Conservation (phyloP, 2,797 vertebrate genomes). For the Parambassis ranga region DNA sequence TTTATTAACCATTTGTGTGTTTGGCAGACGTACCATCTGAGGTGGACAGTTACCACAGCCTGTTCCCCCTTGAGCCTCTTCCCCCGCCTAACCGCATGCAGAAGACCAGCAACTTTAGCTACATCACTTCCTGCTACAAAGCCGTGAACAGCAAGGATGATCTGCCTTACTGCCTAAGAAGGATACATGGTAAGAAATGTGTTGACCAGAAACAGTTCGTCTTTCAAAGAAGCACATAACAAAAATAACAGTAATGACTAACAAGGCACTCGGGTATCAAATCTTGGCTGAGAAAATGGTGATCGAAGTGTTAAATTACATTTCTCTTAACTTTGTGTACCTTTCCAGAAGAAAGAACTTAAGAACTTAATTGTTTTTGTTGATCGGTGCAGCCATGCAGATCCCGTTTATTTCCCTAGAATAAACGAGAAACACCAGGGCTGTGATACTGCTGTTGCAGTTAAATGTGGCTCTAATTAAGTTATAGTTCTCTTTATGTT, state of each 20-base stretch:
- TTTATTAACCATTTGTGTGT: background rate
- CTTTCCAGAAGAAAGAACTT: too few relatives aligned
- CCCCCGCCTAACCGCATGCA: slow-evolving; percentile 96
- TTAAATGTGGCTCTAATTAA: too few relatives aligned
- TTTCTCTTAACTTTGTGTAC: too few relatives aligned
- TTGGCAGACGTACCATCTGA: slow-evolving; percentile 91
- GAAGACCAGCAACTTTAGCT: slow-evolving; percentile 99
- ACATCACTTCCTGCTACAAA: slow-evolving; percentile 99
- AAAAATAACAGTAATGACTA: background rate
- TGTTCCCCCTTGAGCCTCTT: slow-evolving; percentile 95
- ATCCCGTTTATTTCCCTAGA: too few relatives aligned
- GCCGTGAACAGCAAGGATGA: slow-evolving; percentile 99
- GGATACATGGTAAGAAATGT: slow-evolving; percentile 91
- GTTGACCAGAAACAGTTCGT: background rate
- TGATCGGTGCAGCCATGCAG: too few relatives aligned
- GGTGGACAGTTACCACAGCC: slow-evolving; percentile 98
- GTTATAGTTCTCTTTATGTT: background rate
- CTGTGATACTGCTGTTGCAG: too few relatives aligned
- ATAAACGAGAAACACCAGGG: too few relatives aligned
- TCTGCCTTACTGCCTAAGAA: slow-evolving; percentile 97
- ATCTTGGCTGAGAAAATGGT: background rate
- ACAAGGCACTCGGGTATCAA: background rate
- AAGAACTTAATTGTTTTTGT: too few relatives aligned
- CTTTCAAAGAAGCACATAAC: background rate
- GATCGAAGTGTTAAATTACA: background rate